Evolutionary conservation across 2,797 vertebrate genomes (phyloP).

Genomic region (Danio kyathit): DNA sequence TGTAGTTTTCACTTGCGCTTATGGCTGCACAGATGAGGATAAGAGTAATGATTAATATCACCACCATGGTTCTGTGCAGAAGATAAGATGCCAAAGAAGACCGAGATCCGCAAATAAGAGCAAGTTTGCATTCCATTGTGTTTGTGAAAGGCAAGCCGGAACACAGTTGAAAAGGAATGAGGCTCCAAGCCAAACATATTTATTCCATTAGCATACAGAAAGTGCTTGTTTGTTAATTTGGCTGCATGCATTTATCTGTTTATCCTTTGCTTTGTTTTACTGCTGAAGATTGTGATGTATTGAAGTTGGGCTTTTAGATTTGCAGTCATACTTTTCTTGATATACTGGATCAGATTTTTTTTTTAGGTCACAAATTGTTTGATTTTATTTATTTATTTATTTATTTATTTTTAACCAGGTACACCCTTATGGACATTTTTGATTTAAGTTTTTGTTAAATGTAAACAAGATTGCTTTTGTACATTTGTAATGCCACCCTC

Average conservation of each 20-base stretch:
- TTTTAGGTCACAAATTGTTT: too few species aligned
- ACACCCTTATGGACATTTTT: too few species aligned
- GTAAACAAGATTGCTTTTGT: too few species aligned
- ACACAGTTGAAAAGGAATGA: conserved; percentile 68
- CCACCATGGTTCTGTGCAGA: conserved; percentile 58
- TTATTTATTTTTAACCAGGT: too few species aligned
- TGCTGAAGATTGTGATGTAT: neutral
- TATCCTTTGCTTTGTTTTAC: conserved; percentile 10
- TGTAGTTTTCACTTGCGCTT: neutral
- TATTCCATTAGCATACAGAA: conserved; percentile 61
- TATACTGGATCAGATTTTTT: too few species aligned
- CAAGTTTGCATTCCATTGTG: conserved; percentile 77
- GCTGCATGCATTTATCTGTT: conserved; percentile 8
- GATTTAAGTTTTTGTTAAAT: too few species aligned
- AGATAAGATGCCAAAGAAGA: conserved; percentile 64
- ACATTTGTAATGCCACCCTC: too few species aligned
- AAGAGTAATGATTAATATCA: conserved; percentile 16
- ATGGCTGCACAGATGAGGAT: conserved; percentile 35
- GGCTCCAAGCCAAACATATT: conserved; percentile 73
- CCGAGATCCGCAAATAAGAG: conserved; percentile 44
- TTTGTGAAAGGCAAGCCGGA: conserved; percentile 41
- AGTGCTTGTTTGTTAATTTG: conserved; percentile 17
- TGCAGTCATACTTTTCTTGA: neutral
- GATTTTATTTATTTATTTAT: too few species aligned
- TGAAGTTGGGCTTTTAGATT: neutral